These are phyloP conservation scores for Calypte anna DNA, from an alignment of 2,113 vertebrate genomes.

Conservation along the genomic window DNA sequence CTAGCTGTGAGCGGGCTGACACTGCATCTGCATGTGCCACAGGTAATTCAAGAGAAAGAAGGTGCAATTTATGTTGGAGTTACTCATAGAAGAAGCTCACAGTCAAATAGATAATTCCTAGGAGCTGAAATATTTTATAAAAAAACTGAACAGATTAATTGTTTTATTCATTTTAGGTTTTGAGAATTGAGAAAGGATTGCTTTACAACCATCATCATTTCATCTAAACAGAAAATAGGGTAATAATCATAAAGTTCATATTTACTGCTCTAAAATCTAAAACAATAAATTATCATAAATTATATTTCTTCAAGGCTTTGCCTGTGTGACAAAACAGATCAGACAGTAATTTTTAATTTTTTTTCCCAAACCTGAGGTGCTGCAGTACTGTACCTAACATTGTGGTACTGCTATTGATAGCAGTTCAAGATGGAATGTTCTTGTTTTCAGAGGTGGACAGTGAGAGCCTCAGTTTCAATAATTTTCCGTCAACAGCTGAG, in stretches of 20 bases:
- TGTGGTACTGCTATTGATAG: neutral
- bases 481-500: neutral
- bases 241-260: neutral
- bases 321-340: neutral
- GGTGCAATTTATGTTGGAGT: neutral
- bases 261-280: neutral
- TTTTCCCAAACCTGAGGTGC: neutral
- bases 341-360: neutral
- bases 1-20: neutral
- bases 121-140: neutral
- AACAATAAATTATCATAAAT: neutral
- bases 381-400: neutral
- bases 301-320: neutral
- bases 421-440: conserved; percentile 10
- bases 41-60: neutral
- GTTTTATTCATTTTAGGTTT: neutral
- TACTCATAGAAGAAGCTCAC: neutral
- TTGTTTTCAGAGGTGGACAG: neutral
- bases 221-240: neutral
- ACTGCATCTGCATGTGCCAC: neutral
- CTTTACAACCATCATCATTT: neutral
- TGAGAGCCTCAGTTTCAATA: neutral
- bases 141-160: neutral
- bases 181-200: neutral
- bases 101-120: neutral